phyloP scores from a whole-genome alignment of 2,888 invertebrate species.

The Chelonus formosanus region DNA sequence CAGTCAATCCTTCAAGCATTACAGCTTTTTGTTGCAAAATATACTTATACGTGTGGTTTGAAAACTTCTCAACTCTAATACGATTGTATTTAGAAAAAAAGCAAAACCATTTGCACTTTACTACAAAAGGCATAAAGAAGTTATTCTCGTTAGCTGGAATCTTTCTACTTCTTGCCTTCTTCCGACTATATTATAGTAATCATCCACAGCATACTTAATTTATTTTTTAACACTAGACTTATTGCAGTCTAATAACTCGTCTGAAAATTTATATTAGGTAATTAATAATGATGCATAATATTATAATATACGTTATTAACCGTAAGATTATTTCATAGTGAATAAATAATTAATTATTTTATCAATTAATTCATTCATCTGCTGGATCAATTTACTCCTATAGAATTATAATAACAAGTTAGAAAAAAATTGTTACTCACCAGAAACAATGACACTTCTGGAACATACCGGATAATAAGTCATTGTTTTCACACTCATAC shows the following conservation, averaged over 20 bases:
- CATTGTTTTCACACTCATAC: no score
- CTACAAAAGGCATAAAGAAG: slow-evolving; percentile 25
- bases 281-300: slow-evolving; percentile 7
- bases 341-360: neutral
- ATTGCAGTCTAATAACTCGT: slow-evolving; percentile 7
- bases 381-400: no score
- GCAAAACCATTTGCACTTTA: slow-evolving; percentile 17
- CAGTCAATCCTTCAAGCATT: slow-evolving; percentile 12
- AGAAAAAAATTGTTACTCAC: no score
- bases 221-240: slow-evolving; percentile 12
- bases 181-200: slow-evolving; percentile 26
- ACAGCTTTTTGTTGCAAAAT: slow-evolving; percentile 13
- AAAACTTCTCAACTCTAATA: slow-evolving; percentile 15
- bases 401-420: no score
- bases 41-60: neutral
- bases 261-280: slow-evolving; percentile 16
- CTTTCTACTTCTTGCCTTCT: slow-evolving; percentile 13
- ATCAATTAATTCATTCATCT: no score
- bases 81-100: slow-evolving; percentile 25
- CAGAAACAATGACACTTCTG: no score
- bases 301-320: no score
- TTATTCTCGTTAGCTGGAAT: slow-evolving; percentile 20
- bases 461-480: no score
- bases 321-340: neutral
- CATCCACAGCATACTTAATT: slow-evolving; percentile 29